Evolutionary conservation across 2,113 vertebrate species (phyloP).

Genomic region (Seriola aureovittata): DNA sequence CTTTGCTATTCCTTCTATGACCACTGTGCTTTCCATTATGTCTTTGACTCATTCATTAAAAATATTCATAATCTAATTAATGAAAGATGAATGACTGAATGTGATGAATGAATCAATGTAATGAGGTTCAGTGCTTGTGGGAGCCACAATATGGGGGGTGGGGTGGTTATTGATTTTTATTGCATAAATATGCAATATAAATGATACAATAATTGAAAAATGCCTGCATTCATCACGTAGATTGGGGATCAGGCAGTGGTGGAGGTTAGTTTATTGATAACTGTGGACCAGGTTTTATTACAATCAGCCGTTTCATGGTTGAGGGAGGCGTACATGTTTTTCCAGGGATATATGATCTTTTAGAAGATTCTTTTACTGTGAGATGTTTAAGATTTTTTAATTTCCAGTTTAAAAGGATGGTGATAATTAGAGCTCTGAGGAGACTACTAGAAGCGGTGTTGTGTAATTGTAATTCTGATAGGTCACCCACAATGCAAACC

Average conservation of each 20-base stretch:
- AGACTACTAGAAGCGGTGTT: too few relatives aligned
- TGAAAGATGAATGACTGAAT: background rate
- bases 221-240: background rate
- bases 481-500: too few relatives aligned
- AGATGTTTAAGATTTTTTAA: too few relatives aligned
- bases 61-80: background rate
- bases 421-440: too few relatives aligned
- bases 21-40: background rate
- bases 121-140: background rate
- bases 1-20: background rate
- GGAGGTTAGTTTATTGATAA: background rate
- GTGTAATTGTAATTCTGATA: too few relatives aligned
- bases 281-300: too few relatives aligned
- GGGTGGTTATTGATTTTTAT: too few relatives aligned
- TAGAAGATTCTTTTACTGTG: background rate
- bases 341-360: too few relatives aligned
- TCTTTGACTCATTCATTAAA: background rate
- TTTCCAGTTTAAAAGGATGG: too few relatives aligned
- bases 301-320: background rate
- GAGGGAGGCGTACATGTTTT: background rate
- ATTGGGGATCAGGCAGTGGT: background rate
- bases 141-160: too few relatives aligned
- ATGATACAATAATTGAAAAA: too few relatives aligned
- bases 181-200: too few relatives aligned
- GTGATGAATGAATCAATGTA: background rate